Base-by-base conservation (phyloP, 2,113 vertebrate species). In the Pelusios castaneus region DNA sequence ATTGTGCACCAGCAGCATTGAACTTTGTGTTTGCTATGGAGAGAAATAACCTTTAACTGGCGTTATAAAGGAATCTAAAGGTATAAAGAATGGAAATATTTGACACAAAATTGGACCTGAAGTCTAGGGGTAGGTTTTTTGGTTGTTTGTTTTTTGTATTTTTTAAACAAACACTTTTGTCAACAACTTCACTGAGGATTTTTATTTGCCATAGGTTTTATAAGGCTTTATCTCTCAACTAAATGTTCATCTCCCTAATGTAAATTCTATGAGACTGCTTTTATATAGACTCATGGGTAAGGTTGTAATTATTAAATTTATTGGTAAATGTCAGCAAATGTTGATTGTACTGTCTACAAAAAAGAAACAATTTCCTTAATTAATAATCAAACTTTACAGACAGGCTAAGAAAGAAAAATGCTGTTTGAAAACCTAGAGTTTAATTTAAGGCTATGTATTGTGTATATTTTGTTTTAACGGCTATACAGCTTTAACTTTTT, bases 31-130 rank as follows among this genome's bases (percentile, higher is more conserved):
- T 19, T 79, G 47, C 29, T 41, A 83, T 13, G 51, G 81, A 93
- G 92, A 93, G 41, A 73, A 93, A 85, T 47, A 77, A 86, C 89
- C 91, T 87, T 89, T 91, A 89, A 93, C 88, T 85, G 21, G 95
- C 92, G 82, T 91, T 84, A 94, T 78, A 52, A 49, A 76, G n/a
- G 89, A 84, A 79, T 93, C 84, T 87, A 55, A n/a, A n/a, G n/a
- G 55, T 87, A 88, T 63, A 80, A 34, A 91, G 76, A 92, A 52
- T 43, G 88, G 67, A 95, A 95, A 91, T 88, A 93, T 95, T 95
- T 97, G 73, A 84, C 92, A 1, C 95, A 94, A 93, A 96, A 60
- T 96, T 92, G 87, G 41, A 92, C 84, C 91, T 93, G 86, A 85
- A 45, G 38, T 10, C 91, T 60, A 52, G 51, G 77, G 84, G 84